Base-by-base conservation (phyloP, 2,888 invertebrate genomes). In the Drosophila birchii region DNA sequence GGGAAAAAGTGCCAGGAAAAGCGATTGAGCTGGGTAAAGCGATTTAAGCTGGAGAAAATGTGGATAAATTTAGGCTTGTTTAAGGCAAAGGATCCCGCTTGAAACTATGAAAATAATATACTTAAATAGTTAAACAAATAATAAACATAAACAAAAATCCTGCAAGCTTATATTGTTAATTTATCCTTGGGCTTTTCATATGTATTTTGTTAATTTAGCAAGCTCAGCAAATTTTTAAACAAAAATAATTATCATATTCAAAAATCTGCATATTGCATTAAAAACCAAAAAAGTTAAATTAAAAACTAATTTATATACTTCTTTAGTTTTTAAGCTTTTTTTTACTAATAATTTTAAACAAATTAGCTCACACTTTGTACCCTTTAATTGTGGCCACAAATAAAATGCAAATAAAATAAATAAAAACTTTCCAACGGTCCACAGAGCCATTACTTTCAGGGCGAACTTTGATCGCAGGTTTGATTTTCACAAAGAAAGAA, bases 401-500 rank as follows among this genome's bases (percentile, higher is more conserved):
- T 6, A 29, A 29, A 29, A 34, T 20, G 20, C 34, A 23, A 53
- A 23, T 38, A 12, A 54, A 54, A 23, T 34, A 7, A 61, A 38
- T 20, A 59, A 61, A 61, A 61, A 41, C 60, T 61, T 61, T 61
- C 60, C 55, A 60, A 9, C 9, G 43, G 39, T 29, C 36, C 16
- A 20, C 12, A 29, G 20, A 18, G 45, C 43, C 34, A 16, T 57
- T 45, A 26, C 26, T 38, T 44, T 38, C 47, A 47, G 12, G 34
- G n/a, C 26, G 36, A 41, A 55, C 51, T 51, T 36, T 56, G 49
- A 49, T 56, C 45, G 14, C 63, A 60, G 70, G 34, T 76, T 67
- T 29, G 68, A 64, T 75, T 59, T 45, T 47, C 55, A 49, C 36
- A 38, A 53, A 32, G 57, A 56, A 47, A 81, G 84, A 84, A 86